Percentiles rank a stretch among this genome's conserved stretches.
Evolutionary conservation across 2,888 invertebrate species (phyloP).

Genomic region (Yponomeuta sedellus): DNA sequence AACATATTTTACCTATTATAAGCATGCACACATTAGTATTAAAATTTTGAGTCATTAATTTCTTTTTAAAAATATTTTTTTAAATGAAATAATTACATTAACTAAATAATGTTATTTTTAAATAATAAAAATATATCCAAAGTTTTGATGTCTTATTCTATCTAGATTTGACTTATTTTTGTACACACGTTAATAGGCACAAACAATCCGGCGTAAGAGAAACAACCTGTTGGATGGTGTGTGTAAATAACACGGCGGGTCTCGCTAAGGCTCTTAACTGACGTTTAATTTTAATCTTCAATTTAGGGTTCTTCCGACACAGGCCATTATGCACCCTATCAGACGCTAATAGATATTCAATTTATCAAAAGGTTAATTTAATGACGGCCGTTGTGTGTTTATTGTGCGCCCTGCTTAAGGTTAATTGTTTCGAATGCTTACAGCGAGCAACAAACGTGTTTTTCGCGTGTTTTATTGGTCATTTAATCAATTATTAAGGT

Average conservation of each 20-base stretch:
- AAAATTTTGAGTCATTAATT: too few relatives aligned
- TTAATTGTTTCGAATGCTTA: neutral
- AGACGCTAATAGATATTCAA: conserved; percentile 11
- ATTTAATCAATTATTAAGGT: too few relatives aligned
- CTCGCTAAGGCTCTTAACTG: conserved; percentile 48
- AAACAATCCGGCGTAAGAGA: conserved; percentile 37
- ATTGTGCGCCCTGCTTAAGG: neutral
- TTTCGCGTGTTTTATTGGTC: too few relatives aligned
- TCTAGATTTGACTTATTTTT: neutral
- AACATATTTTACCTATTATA: too few relatives aligned
- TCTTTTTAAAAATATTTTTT: too few relatives aligned
- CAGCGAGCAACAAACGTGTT: neutral
- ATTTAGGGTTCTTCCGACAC: conserved; percentile 42
- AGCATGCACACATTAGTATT: too few relatives aligned
- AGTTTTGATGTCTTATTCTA: too few relatives aligned
- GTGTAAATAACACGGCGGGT: conserved; percentile 48
- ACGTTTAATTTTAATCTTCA: conserved; percentile 70
- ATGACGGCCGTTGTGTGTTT: neutral
- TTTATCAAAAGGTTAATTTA: conserved; percentile 5
- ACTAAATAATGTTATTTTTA: too few relatives aligned
- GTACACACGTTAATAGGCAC: neutral
- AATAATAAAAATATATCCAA: too few relatives aligned
- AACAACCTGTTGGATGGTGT: conserved; percentile 41
- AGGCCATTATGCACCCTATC: conserved; percentile 7
- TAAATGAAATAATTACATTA: too few relatives aligned